These are phyloP conservation scores for Xiphophorus hellerii DNA, from an alignment of 2,113 vertebrate species.

Conservation along the genomic window DNA sequence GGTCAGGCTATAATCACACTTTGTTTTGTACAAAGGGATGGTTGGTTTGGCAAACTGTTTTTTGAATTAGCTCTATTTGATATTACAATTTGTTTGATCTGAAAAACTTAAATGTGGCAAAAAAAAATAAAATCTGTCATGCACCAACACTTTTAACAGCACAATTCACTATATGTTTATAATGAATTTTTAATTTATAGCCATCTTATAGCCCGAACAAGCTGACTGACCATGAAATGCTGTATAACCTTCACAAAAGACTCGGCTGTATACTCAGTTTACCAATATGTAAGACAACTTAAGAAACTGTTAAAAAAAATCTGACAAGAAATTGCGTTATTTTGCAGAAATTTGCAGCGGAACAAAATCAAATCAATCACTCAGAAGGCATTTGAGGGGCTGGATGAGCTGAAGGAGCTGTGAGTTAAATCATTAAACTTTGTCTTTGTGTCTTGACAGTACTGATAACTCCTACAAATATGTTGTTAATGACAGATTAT, in stretches of 20 bases:
- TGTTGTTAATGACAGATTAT: constrained; percentile 20
- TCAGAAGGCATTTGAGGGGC: constrained; percentile 93
- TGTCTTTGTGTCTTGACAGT: background rate
- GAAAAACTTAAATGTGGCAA: background rate
- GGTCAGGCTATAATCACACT: too few species aligned
- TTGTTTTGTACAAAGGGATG: too few species aligned
- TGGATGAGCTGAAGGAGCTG: constrained; percentile 92
- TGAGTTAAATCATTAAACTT: constrained; percentile 78
- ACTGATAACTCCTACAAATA: background rate
- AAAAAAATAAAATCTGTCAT: background rate
- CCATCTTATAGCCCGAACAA: too few species aligned
- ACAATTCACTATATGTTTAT: background rate
- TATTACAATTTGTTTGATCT: background rate
- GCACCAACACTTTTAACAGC: too few species aligned
- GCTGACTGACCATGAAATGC: background rate
- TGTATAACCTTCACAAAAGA: background rate
- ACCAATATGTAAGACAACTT: background rate
- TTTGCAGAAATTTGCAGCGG: constrained; percentile 87
- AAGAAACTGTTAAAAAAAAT: background rate
- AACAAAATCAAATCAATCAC: constrained; percentile 97
- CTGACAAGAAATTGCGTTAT: constrained; percentile 6
- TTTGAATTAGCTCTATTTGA: background rate
- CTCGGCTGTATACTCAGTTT: background rate
- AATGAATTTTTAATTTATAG: background rate
- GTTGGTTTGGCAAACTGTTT: too few species aligned